Evolutionary conservation across 2,797 vertebrate genomes (phyloP), one percentile per base, ranked within the genome.

Genomic region (Phataginus tetradactyla): DNA sequence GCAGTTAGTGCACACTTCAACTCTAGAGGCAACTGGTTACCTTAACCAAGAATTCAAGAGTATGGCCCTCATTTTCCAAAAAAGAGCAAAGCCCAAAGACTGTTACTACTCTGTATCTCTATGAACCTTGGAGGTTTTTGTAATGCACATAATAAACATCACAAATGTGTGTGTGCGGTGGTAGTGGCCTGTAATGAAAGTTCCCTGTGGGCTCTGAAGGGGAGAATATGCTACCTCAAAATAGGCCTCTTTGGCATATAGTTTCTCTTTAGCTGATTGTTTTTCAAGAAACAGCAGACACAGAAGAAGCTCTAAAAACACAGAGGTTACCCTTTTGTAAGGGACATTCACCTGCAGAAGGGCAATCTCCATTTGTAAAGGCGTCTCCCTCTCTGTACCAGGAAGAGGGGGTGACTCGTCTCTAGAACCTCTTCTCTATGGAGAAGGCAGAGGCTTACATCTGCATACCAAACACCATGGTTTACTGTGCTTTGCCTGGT

Each of bases 1-100:
- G 59, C 5, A 23, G 15, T 66, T 61, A 64, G 29, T 39, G 27
- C 18, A 77, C 83, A 10, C 23, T 72, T 89, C 45, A 77, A 66
- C 29, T 86, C 80, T 23, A 34, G n/a, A 75, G 57, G 86, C 83
- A 96, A 88, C 15, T 78, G 63, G n/a, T 90, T 92, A 61, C 59
- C 45, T 83, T 95, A 68, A 92, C 83, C 78, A 94, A 83, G 53
- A 91, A 94, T 55, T 86, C 42, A 96, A 85, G 53, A 87, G 9
- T 10, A 13, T 9, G 68, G 39, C 6, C 34, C 25, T 75, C 21
- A 27, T 79, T 39, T 90, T 23, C 51, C 4, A 23, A 49, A 51
- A 87, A 91, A 87, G 29, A 27, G 5, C 42, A 63, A 77, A 53
- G 32, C 10, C 3, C 55, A 55, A 88, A 89, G 42, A 95, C 25